phyloP scores from a whole-genome alignment of 53 echinoderm and acorn worm genomes.

The Holothuria scabra region DNA sequence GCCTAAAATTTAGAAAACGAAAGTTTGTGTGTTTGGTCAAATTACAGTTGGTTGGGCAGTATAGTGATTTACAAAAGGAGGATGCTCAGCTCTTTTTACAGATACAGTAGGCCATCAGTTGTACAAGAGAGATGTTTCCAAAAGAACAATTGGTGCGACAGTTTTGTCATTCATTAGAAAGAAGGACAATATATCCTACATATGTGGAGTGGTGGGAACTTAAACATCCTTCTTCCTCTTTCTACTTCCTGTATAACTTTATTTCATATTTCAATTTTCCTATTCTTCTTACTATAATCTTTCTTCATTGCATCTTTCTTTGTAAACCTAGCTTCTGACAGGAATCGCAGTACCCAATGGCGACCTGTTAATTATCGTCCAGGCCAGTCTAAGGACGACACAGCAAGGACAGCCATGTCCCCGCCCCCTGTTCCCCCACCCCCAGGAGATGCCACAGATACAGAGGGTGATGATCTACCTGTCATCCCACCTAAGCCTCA shows the following conservation, averaged over 20 bases:
- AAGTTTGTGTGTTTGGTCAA: too few species aligned
- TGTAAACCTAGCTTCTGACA: slow-evolving; percentile 42
- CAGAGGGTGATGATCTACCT: slow-evolving; percentile 69
- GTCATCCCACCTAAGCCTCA: slow-evolving; percentile 87
- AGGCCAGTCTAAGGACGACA: slow-evolving; percentile 62
- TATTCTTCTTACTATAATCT: neutral
- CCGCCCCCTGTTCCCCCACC: slow-evolving; percentile 85
- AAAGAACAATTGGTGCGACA: too few species aligned
- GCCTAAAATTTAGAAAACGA: too few species aligned
- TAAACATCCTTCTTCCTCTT: too few species aligned
- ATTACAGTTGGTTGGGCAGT: too few species aligned
- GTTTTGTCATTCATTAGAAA: too few species aligned
- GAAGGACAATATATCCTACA: too few species aligned
- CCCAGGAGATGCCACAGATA: slow-evolving; percentile 77
- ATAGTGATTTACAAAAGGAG: too few species aligned
- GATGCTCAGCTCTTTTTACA: too few species aligned
- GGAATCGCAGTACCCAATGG: slow-evolving; percentile 65
- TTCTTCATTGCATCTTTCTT: neutral
- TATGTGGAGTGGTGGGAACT: too few species aligned
- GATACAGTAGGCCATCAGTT: too few species aligned
- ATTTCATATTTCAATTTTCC: neutral
- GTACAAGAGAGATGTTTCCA: too few species aligned
- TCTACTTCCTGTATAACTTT: neutral
- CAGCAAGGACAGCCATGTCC: slow-evolving; percentile 67
- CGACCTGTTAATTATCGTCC: slow-evolving; percentile 77